A percentile compares a stretch with the other conserved stretches of the same genome.
Conservation (phyloP, 2,113 vertebrate species). For the Phoxinus phoxinus region DNA sequence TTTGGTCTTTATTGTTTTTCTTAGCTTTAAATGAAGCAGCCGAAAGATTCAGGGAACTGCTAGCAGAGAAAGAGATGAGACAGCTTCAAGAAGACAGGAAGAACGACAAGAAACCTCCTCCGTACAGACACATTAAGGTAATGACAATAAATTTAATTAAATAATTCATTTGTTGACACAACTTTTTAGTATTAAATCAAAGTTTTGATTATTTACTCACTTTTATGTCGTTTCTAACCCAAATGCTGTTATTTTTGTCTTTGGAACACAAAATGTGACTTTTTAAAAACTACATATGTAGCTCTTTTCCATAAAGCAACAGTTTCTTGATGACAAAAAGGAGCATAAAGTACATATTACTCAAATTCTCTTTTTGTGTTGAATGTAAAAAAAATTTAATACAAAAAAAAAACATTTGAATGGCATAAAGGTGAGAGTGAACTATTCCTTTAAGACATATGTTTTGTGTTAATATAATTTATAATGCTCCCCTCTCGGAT, state of each 20-base stretch:
- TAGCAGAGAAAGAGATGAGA: slow-evolving; percentile 91
- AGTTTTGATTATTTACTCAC: background rate
- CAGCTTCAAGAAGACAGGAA: slow-evolving; percentile 96
- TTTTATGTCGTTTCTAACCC: background rate
- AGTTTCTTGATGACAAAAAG: background rate
- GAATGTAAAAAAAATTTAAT: background rate
- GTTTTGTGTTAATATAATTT: background rate
- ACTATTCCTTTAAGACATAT: background rate
- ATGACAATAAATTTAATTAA: too few relatives aligned
- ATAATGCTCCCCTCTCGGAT: background rate
- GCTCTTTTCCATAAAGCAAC: background rate
- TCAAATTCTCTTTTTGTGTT: background rate
- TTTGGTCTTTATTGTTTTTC: background rate
- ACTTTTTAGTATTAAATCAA: background rate
- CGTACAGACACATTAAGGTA: slow-evolving; percentile 96
- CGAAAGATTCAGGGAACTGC: slow-evolving; percentile 90
- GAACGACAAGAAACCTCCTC: slow-evolving; percentile 97
- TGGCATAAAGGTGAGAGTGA: background rate
- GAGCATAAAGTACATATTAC: too few relatives aligned
- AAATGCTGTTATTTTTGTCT: background rate
- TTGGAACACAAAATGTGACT: background rate
- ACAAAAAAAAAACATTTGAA: background rate
- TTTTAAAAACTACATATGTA: background rate
- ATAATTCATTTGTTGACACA: background rate
- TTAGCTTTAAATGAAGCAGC: slow-evolving; percentile 93